phyloP scores from a whole-genome alignment of 2,888 invertebrate genomes.

The Agapetus fuscipes region DNA sequence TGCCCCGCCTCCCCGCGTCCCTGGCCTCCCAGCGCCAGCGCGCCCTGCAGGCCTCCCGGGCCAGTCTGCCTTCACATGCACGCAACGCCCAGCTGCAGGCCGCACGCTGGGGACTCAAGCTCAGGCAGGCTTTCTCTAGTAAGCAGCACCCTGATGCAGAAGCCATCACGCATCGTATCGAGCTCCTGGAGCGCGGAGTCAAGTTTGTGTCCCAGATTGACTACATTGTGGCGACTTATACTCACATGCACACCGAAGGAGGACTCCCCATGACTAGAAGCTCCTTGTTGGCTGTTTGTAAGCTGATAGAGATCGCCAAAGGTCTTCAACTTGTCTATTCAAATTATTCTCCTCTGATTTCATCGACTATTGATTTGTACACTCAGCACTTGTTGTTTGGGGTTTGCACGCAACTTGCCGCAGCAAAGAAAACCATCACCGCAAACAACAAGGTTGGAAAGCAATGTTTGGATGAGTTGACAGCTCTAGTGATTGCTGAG shows the following conservation, averaged over 20 bases:
- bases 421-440: slow-evolving; percentile 58
- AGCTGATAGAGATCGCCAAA: slow-evolving; percentile 72
- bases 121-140: slow-evolving; percentile 35
- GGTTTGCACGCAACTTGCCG: slow-evolving; percentile 54
- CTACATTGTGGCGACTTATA: slow-evolving; percentile 46
- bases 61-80: slow-evolving; percentile 54
- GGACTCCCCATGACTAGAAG: slow-evolving; percentile 69
- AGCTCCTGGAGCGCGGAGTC: slow-evolving; percentile 47
- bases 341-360: slow-evolving; percentile 57
- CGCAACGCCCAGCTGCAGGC: slow-evolving; percentile 33
- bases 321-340: slow-evolving; percentile 62
- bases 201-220: slow-evolving; percentile 58
- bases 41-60: slow-evolving; percentile 47
- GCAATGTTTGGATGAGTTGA: slow-evolving; percentile 58
- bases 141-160: slow-evolving; percentile 34
- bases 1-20: slow-evolving; percentile 36
- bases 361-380: slow-evolving; percentile 65
- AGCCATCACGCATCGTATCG: slow-evolving; percentile 38
- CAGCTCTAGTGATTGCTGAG: slow-evolving; percentile 66
- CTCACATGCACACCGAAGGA: slow-evolving; percentile 60
- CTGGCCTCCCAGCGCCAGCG: slow-evolving; percentile 45
- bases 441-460: slow-evolving; percentile 55
- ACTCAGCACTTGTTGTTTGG: slow-evolving; percentile 73
- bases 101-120: slow-evolving; percentile 33
- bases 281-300: slow-evolving; percentile 64